These are phyloP conservation scores for Pseudobourletiella spinata DNA, from an alignment of 1,140 invertebrate species.

Conservation along the genomic window DNA sequence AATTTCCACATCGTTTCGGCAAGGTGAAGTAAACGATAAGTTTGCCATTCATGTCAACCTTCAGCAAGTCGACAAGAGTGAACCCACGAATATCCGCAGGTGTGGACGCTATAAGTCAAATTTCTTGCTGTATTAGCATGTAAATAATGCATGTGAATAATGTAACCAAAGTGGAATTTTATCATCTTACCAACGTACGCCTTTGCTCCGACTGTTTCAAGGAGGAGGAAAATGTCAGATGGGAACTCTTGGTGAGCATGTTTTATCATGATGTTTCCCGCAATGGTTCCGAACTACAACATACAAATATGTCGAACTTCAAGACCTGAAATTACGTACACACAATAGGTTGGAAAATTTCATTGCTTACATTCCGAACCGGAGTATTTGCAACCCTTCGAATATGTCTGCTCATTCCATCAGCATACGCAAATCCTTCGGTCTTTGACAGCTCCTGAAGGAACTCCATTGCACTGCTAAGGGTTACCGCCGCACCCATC, in stretches of 20 bases:
- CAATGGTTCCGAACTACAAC: slow-evolving; percentile 40
- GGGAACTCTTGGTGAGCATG: slow-evolving; percentile 44
- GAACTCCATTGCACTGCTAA: slow-evolving; percentile 36
- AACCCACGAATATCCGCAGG: not conserved
- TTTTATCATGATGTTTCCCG: slow-evolving; percentile 48
- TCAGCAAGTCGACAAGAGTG: slow-evolving; percentile 1
- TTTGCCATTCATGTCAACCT: slow-evolving; percentile 9
- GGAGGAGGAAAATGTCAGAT: slow-evolving; percentile 44
- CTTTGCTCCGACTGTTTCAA: slow-evolving; percentile 41
- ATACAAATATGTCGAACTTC: too few relatives aligned
- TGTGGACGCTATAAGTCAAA: not conserved
- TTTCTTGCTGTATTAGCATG: too few relatives aligned
- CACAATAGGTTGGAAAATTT: slow-evolving; percentile 39
- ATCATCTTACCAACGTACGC: slow-evolving; percentile 38
- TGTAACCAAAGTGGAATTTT: too few relatives aligned
- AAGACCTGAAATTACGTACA: too few relatives aligned
- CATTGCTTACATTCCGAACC: slow-evolving; percentile 52
- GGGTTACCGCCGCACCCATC: slow-evolving; percentile 1
- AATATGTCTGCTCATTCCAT: slow-evolving; percentile 53
- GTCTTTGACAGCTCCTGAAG: slow-evolving; percentile 47
- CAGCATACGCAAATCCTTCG: slow-evolving; percentile 47
- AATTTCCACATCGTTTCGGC: not conserved
- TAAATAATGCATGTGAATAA: too few relatives aligned
- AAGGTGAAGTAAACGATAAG: slow-evolving; percentile 1
- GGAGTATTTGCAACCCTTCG: slow-evolving; percentile 61